Evolutionary conservation across 1,140 invertebrate genomes (phyloP).

Genomic region (Drosophila parvula): DNA sequence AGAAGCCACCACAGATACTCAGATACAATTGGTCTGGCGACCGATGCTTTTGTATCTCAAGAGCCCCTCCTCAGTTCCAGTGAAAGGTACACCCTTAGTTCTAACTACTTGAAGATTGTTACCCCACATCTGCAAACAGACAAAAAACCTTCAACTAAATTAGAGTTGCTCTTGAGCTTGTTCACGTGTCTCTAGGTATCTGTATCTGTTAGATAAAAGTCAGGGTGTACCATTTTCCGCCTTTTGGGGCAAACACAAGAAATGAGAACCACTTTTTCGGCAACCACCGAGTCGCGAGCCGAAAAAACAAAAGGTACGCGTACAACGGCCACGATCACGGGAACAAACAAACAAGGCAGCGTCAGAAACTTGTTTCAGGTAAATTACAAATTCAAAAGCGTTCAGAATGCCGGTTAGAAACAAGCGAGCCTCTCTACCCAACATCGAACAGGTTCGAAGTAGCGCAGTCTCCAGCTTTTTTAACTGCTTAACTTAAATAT

Average conservation of each 20-base stretch:
- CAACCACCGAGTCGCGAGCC: constrained; percentile 30
- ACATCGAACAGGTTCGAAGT: constrained; percentile 65
- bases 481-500: neutral
- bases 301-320: constrained; percentile 32
- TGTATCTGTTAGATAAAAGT: constrained; percentile 67
- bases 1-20: constrained; percentile 19
- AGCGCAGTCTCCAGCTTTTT: constrained; percentile 44
- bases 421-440: constrained; percentile 67
- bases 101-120: neutral
- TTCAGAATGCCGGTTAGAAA: constrained; percentile 61
- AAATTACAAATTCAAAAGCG: constrained; percentile 64
- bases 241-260: constrained; percentile 35
- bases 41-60: constrained; percentile 30
- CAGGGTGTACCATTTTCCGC: constrained; percentile 50
- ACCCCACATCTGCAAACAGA: constrained; percentile 38
- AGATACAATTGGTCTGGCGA: constrained; percentile 13
- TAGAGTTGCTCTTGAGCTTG: constrained; percentile 48
- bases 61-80: neutral
- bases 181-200: constrained; percentile 4
- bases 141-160: constrained; percentile 53
- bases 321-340: constrained; percentile 28
- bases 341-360: constrained; percentile 47
- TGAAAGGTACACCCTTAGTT: constrained; percentile 1
- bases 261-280: constrained; percentile 52
- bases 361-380: constrained; percentile 61